phyloP scores from a whole-genome alignment of 2,888 invertebrate genomes.

The Lacanobia wlatinum region DNA sequence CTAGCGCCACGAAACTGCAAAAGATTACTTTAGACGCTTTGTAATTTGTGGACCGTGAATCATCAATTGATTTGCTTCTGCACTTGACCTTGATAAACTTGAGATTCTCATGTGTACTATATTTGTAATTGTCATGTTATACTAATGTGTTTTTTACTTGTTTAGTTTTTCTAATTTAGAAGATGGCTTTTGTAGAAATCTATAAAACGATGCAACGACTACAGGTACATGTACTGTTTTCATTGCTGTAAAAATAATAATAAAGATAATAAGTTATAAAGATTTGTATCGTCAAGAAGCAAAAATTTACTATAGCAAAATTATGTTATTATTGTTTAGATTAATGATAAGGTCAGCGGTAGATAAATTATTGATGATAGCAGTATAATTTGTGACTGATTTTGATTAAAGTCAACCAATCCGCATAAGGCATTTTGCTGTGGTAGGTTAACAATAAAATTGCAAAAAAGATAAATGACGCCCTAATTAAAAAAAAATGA shows the following conservation, averaged over 20 bases:
- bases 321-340: conserved; percentile 16
- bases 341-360: conserved; percentile 20
- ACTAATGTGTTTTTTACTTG: conserved; percentile 31
- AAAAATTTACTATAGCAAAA: not conserved
- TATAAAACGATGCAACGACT: not conserved
- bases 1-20: conserved; percentile 5
- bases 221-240: too few species aligned
- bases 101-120: conserved; percentile 33
- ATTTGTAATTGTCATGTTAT: conserved; percentile 34
- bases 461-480: not conserved
- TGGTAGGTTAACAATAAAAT: not conserved
- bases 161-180: conserved; percentile 13
- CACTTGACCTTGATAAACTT: conserved; percentile 40
- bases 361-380: conserved; percentile 18
- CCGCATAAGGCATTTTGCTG: not conserved
- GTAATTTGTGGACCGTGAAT: conserved; percentile 32
- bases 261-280: too few species aligned
- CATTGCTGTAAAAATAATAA: too few species aligned
- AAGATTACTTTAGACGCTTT: conserved; percentile 2
- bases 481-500: not conserved
- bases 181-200: not conserved
- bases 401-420: conserved; percentile 2
- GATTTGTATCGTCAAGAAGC: too few species aligned
- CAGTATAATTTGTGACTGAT: conserved; percentile 2
- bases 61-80: conserved; percentile 40